A percentile compares a stretch with the other conserved stretches of the same genome.
Evolutionary conservation across 2,888 invertebrate species (phyloP).

Genomic region (Siphonodentalium dalli): DNA sequence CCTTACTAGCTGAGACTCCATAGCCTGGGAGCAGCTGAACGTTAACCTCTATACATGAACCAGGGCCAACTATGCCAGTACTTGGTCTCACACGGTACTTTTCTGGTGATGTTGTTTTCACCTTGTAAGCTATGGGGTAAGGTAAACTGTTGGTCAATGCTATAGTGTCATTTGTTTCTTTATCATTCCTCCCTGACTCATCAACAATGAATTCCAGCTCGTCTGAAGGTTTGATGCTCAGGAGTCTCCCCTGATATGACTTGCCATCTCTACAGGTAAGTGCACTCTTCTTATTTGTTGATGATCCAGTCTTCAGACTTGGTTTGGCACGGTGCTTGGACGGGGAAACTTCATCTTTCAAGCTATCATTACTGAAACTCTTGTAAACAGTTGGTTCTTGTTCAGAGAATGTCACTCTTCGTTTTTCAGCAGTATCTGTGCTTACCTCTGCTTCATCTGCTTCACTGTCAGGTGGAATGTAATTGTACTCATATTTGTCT

Average conservation of each 20-base stretch:
- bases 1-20: constrained; percentile 69
- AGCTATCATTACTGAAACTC: constrained; percentile 39
- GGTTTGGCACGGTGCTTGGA: not conserved
- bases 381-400: constrained; percentile 38
- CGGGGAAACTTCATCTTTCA: constrained; percentile 21
- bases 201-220: constrained; percentile 74
- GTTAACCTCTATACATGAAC: constrained; percentile 71
- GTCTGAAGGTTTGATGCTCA: constrained; percentile 72
- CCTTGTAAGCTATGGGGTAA: constrained; percentile 75
- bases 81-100: constrained; percentile 93
- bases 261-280: too few relatives aligned
- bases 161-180: constrained; percentile 70
- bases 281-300: too few relatives aligned
- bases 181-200: constrained; percentile 71
- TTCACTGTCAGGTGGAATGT: constrained; percentile 30
- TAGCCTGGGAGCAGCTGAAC: constrained; percentile 76
- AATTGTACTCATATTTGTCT: constrained; percentile 36
- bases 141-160: constrained; percentile 75
- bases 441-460: constrained; percentile 19
- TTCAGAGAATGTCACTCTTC: constrained; percentile 56
- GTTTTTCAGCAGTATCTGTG: constrained; percentile 25
- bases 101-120: constrained; percentile 94
- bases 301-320: too few relatives aligned
- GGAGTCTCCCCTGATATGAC: constrained; percentile 42
- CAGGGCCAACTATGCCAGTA: constrained; percentile 77